A percentile compares a stretch with the other conserved stretches of the same genome.
phyloP scores from a whole-genome alignment of 2,113 vertebrate species.

The Chrysemys picta region DNA sequence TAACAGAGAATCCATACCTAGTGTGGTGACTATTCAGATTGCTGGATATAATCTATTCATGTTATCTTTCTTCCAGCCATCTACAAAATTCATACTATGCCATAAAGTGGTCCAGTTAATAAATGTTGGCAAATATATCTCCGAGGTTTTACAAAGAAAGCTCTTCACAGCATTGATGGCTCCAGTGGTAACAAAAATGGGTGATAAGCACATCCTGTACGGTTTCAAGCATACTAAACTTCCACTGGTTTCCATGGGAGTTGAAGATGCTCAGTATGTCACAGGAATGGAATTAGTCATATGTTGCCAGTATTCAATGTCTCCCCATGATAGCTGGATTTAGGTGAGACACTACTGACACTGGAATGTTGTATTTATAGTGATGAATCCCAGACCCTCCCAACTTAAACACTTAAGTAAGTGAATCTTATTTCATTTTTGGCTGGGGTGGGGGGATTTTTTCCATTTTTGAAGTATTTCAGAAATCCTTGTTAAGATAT shows the following conservation, averaged over 20 bases:
- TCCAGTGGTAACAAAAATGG: background rate
- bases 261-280: background rate
- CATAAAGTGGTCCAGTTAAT: background rate
- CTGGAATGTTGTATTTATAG: background rate
- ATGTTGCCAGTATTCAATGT: background rate
- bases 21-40: background rate
- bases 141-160: background rate
- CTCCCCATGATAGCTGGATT: background rate
- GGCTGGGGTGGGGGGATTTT: background rate
- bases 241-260: background rate
- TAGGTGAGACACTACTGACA: background rate
- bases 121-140: background rate
- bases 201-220: background rate
- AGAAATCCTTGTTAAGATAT: background rate
- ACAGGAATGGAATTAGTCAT: background rate
- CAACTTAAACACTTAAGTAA: background rate
- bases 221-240: background rate
- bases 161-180: accelerated
- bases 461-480: background rate
- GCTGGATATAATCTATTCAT: background rate
- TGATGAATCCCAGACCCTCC: background rate
- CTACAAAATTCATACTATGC: constrained; percentile 11
- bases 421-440: background rate
- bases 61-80: background rate
- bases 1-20: background rate